Percentiles rank a stretch among this genome's conserved stretches.
Evolutionary conservation across 2,797 vertebrate genomes (phyloP).

Genomic region (Moxostoma hubbsi): DNA sequence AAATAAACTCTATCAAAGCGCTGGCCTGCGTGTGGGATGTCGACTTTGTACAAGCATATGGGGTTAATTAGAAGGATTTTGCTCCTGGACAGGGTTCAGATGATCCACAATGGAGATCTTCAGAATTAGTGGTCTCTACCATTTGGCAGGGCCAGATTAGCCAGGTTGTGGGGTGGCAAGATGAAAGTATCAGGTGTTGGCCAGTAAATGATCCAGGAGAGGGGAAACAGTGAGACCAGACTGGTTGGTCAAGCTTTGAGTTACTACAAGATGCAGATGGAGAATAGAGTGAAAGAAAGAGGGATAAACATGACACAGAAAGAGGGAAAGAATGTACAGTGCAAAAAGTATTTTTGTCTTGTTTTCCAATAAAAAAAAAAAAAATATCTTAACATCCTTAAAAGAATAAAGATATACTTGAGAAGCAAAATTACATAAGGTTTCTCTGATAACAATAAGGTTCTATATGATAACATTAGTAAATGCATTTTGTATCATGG

Average conservation of each 20-base stretch:
- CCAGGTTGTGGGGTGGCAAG: conserved; percentile 69
- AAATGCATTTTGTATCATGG: too few species aligned
- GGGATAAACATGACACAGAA: conserved; percentile 43
- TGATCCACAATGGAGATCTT: conserved; percentile 72
- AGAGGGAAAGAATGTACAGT: neutral
- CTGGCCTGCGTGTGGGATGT: conserved; percentile 66
- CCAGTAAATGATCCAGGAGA: conserved; percentile 77
- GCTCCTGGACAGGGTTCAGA: conserved; percentile 75
- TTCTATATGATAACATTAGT: too few species aligned
- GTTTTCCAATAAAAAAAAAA: too few species aligned
- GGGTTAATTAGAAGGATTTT: conserved; percentile 77
- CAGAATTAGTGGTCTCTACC: conserved; percentile 78
- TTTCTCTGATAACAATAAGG: too few species aligned
- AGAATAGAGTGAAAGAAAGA: conserved; percentile 39
- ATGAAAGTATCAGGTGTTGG: conserved; percentile 80
- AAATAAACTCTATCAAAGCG: too few species aligned
- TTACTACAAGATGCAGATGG: conserved; percentile 59
- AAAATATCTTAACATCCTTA: too few species aligned
- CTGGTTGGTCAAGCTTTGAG: conserved; percentile 61
- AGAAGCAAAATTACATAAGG: too few species aligned
- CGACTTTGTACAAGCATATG: conserved; percentile 76
- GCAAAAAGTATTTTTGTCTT: too few species aligned
- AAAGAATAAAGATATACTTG: too few species aligned
- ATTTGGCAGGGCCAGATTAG: conserved; percentile 77
- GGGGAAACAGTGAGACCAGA: conserved; percentile 71